These are phyloP conservation scores for Zaprionus lachaisei DNA, from an alignment of 1,140 invertebrate genomes.

Conservation along the genomic window DNA sequence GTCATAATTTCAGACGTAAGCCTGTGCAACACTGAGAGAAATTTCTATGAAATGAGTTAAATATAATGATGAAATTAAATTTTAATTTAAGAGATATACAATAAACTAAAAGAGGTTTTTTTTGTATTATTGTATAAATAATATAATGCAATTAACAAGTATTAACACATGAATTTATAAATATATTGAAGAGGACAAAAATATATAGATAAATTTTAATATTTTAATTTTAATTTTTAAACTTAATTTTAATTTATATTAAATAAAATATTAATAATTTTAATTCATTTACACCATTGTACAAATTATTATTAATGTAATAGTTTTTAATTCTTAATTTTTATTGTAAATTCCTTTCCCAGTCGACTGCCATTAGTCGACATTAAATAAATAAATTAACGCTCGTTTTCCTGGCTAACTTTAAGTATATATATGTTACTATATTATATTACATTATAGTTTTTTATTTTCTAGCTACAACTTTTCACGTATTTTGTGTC, in stretches of 20 bases:
- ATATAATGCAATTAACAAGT: not conserved
- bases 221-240: too few relatives aligned
- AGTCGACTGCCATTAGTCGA: too few relatives aligned
- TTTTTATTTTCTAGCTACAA: not conserved
- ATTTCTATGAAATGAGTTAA: not conserved
- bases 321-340: too few relatives aligned
- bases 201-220: too few relatives aligned
- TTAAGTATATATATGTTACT: too few relatives aligned
- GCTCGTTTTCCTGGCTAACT: too few relatives aligned
- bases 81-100: not conserved
- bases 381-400: too few relatives aligned
- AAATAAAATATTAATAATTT: too few relatives aligned
- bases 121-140: fast-evolving
- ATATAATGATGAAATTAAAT: not conserved
- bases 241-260: too few relatives aligned
- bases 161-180: not conserved
- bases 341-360: too few relatives aligned
- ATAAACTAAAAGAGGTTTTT: not conserved
- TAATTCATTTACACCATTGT: too few relatives aligned
- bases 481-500: not conserved
- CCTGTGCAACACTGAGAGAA: conserved; percentile 23
- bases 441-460: conserved; percentile 5
- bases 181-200: not conserved
- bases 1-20: conserved; percentile 36
- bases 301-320: too few relatives aligned